Percentiles rank a stretch among this genome's conserved stretches.
Evolutionary conservation across 2,113 vertebrate species (phyloP).

Genomic region (Bagarius yarrelli): DNA sequence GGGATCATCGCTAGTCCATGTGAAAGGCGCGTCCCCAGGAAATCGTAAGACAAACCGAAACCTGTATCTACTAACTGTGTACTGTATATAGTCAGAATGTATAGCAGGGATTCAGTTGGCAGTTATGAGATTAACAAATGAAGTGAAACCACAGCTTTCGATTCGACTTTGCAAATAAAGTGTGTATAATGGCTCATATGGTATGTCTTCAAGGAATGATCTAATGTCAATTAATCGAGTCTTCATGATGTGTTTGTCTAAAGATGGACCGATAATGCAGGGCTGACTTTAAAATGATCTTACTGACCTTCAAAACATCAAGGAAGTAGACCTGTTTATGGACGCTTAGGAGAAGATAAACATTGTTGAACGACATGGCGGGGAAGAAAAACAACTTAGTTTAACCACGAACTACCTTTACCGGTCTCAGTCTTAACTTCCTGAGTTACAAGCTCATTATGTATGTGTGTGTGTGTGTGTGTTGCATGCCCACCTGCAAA

Average conservation of each 20-base stretch:
- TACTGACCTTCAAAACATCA: conserved; percentile 33
- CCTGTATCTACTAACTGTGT: neutral
- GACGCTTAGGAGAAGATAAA: conserved; percentile 33
- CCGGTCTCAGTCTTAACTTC: conserved; percentile 47
- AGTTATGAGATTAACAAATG: conserved; percentile 35
- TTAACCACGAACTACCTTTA: conserved; percentile 41
- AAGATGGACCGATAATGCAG: conserved; percentile 10
- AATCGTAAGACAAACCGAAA: neutral
- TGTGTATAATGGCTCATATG: neutral
- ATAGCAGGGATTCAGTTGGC: conserved; percentile 4
- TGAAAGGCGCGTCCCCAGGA: neutral
- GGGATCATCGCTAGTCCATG: neutral
- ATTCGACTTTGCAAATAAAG: conserved; percentile 31
- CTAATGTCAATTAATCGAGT: neutral
- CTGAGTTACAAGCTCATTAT: conserved; percentile 35
- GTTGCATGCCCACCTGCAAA: conserved; percentile 24
- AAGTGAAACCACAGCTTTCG: conserved; percentile 49
- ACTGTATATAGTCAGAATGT: neutral
- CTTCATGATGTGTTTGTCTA: too few relatives aligned
- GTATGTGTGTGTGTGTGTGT: neutral
- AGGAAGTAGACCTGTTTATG: conserved; percentile 1
- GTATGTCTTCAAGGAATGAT: conserved; percentile 44
- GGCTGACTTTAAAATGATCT: conserved; percentile 44
- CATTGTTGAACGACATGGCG: neutral
- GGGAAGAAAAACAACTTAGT: conserved; percentile 45